Evolutionary conservation across 2,797 vertebrate genomes (phyloP).

Genomic region (Sebastes aleutianus): DNA sequence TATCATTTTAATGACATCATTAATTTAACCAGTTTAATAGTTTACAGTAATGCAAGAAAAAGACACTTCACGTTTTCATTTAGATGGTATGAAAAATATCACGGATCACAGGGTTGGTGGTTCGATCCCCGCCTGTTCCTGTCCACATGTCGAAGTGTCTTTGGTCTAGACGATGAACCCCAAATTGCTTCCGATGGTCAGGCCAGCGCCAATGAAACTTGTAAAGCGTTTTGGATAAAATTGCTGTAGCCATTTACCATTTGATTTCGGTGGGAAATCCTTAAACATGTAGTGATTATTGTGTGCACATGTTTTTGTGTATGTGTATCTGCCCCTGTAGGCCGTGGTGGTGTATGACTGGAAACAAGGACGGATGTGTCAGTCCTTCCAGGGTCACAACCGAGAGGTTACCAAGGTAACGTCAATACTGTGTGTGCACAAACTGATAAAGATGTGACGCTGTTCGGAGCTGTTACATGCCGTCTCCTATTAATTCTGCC

Average conservation of each 20-base stretch:
- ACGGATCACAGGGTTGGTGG: background rate
- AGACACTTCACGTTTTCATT: background rate
- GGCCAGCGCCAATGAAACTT: no score
- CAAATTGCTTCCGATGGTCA: no score
- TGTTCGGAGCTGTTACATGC: conserved; percentile 1
- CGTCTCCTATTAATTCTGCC: conserved; percentile 2
- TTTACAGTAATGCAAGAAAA: background rate
- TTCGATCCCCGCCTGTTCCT: background rate
- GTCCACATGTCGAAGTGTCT: background rate
- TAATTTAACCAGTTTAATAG: background rate
- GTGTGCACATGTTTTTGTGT: background rate
- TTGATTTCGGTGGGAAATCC: background rate
- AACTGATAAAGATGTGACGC: conserved; percentile 27
- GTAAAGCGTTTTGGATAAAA: background rate
- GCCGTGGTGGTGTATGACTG: conserved; percentile 91
- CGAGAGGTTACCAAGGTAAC: conserved; percentile 94
- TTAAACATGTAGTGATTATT: background rate
- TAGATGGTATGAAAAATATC: background rate
- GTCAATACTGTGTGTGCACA: conserved; percentile 22
- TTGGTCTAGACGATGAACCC: background rate
- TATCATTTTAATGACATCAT: background rate
- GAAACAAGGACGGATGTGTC: conserved; percentile 87
- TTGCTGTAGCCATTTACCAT: background rate
- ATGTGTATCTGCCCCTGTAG: conserved; percentile 68
- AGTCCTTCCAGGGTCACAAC: conserved; percentile 87